These are phyloP conservation scores for Sphaerophoria rueppellii DNA, from an alignment of 2,888 invertebrate species.

Conservation along the genomic window DNA sequence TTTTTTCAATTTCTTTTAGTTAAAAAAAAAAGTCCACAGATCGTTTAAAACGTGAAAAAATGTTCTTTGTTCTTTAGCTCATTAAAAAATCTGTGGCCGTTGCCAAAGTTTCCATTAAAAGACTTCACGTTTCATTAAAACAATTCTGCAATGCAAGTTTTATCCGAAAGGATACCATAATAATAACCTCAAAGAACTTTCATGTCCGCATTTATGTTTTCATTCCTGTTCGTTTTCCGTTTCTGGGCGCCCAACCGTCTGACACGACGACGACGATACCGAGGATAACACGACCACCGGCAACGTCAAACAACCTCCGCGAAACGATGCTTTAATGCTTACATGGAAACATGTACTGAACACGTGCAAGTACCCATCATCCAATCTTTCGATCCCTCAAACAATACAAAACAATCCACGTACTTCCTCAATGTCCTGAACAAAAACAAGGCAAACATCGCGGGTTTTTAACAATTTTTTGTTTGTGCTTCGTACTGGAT, in stretches of 20 bases:
- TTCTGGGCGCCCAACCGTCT: no score
- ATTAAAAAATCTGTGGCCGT: conserved; percentile 18
- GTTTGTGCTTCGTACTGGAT: background rate
- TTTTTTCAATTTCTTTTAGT: no score
- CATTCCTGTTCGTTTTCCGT: background rate
- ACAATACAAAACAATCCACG: conserved; percentile 26
- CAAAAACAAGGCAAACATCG: conserved; percentile 2
- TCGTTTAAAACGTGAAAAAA: no score
- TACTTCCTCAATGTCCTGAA: background rate
- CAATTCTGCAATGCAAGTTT: background rate
- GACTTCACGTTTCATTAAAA: conserved; percentile 26
- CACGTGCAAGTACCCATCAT: conserved; percentile 8
- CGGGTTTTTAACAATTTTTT: conserved; percentile 13
- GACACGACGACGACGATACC: background rate
- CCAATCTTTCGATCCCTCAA: conserved; percentile 19
- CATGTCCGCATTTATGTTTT: conserved; percentile 26
- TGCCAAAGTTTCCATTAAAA: conserved; percentile 17
- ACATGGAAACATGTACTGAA: background rate
- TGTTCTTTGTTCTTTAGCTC: no score
- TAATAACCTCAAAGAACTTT: conserved; percentile 22
- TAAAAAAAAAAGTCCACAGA: no score
- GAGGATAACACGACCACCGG: background rate
- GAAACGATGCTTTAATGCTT: no score
- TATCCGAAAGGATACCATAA: conserved; percentile 9
- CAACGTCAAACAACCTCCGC: no score